These are phyloP conservation scores for Colinus virginianus DNA, from an alignment of 2,113 vertebrate species.

Conservation along the genomic window DNA sequence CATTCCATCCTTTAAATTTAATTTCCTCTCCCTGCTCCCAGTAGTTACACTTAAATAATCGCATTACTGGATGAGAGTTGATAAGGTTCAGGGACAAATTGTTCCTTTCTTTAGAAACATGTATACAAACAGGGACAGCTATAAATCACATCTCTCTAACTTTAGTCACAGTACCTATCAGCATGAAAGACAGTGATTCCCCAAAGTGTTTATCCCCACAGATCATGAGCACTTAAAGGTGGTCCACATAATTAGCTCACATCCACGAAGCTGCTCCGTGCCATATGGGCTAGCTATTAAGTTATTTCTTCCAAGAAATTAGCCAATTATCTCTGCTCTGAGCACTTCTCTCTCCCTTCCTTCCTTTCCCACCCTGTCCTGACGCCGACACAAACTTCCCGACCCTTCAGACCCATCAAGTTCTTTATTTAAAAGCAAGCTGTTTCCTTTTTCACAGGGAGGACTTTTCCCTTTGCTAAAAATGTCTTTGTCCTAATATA, in stretches of 20 bases:
- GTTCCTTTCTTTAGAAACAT: background rate
- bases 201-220: background rate
- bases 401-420: background rate
- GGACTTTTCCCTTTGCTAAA: conserved; percentile 16
- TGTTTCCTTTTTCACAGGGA: conserved; percentile 3
- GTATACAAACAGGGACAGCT: background rate
- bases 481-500: conserved; percentile 49
- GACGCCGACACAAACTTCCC: fast-evolving
- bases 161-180: fast-evolving
- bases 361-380: background rate
- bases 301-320: background rate
- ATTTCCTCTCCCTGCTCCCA: background rate
- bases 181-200: background rate
- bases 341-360: background rate
- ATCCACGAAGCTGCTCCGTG: background rate
- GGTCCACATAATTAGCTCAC: background rate
- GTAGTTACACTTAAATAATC: background rate
- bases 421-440: background rate
- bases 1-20: background rate
- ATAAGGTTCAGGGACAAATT: background rate
- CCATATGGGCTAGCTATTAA: background rate
- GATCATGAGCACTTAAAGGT: background rate
- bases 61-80: background rate
- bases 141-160: background rate
- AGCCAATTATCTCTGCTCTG: background rate